phyloP scores from a whole-genome alignment of 2,797 vertebrate species.

The Darevskia mixta region DNA sequence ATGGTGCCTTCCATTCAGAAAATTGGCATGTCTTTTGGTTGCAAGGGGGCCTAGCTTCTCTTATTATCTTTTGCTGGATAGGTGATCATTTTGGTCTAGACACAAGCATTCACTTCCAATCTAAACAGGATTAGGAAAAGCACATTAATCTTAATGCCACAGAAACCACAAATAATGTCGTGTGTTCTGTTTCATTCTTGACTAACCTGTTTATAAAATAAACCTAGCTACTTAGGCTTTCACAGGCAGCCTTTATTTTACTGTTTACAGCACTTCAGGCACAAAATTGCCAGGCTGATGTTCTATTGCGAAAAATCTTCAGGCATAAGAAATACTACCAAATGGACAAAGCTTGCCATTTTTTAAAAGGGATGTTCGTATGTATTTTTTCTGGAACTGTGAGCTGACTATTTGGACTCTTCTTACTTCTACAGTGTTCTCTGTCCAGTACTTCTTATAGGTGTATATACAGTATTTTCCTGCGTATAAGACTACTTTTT shows the following conservation, averaged over 20 bases:
- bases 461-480: no score
- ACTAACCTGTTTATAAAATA: slow-evolving; percentile 60
- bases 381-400: neutral
- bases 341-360: neutral
- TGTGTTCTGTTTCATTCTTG: slow-evolving; percentile 49
- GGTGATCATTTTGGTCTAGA: slow-evolving; percentile 28
- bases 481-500: no score
- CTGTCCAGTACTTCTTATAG: neutral
- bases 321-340: slow-evolving; percentile 38
- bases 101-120: slow-evolving; percentile 34
- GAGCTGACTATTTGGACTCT: neutral
- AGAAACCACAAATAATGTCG: slow-evolving; percentile 45
- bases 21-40: neutral
- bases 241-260: slow-evolving; percentile 45
- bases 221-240: slow-evolving; percentile 57
- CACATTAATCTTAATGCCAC: slow-evolving; percentile 38
- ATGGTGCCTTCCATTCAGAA: slow-evolving; percentile 8
- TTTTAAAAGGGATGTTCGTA: neutral
- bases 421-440: slow-evolving; percentile 15
- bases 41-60: neutral
- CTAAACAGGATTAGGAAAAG: slow-evolving; percentile 36
- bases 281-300: slow-evolving; percentile 58
- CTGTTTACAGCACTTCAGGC: slow-evolving; percentile 48
- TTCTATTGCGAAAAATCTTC: slow-evolving; percentile 51
- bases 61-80: slow-evolving; percentile 31